phyloP scores from a whole-genome alignment of 2,797 vertebrate species.

The Menidia menidia region DNA sequence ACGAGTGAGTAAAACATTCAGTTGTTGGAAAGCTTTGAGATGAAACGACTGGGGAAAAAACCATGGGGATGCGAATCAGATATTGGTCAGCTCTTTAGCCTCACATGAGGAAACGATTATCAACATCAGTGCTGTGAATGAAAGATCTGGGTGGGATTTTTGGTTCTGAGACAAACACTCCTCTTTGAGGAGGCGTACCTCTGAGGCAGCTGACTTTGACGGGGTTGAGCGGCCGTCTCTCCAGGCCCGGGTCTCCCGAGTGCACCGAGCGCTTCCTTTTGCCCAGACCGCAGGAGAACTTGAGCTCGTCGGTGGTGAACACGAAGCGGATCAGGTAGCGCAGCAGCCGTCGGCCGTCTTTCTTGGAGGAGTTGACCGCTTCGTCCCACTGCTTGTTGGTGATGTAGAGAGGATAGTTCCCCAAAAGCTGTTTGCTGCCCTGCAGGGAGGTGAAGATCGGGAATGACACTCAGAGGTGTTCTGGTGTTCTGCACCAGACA shows the following conservation, averaged over 20 bases:
- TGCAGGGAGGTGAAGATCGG: slow-evolving; percentile 60
- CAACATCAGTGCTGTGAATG: too few species aligned
- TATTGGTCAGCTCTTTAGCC: neutral
- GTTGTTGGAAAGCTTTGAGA: neutral
- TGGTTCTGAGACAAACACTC: neutral
- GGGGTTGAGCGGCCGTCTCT: slow-evolving; percentile 97
- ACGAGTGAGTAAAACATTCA: neutral
- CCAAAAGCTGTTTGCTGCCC: slow-evolving; percentile 98
- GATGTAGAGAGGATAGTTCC: slow-evolving; percentile 99
- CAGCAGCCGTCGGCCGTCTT: slow-evolving; percentile 94
- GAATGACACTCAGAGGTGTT: neutral
- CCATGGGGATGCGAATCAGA: neutral
- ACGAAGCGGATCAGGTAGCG: slow-evolving; percentile 99
- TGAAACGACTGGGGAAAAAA: neutral
- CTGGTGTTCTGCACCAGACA: neutral
- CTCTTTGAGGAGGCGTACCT: slow-evolving; percentile 83
- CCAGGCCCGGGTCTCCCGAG: slow-evolving; percentile 95
- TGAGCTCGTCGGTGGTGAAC: slow-evolving; percentile 99
- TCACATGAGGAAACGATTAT: neutral
- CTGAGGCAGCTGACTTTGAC: slow-evolving; percentile 99
- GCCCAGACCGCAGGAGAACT: slow-evolving; percentile 99
- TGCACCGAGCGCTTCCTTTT: slow-evolving; percentile 99
- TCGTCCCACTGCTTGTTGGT: slow-evolving; percentile 99
- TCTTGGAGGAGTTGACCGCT: slow-evolving; percentile 98
- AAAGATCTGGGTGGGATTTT: neutral